Percentiles rank a stretch among this genome's conserved stretches.
Conservation (phyloP, 2,888 invertebrate species). For the Agrypnus murinus region DNA sequence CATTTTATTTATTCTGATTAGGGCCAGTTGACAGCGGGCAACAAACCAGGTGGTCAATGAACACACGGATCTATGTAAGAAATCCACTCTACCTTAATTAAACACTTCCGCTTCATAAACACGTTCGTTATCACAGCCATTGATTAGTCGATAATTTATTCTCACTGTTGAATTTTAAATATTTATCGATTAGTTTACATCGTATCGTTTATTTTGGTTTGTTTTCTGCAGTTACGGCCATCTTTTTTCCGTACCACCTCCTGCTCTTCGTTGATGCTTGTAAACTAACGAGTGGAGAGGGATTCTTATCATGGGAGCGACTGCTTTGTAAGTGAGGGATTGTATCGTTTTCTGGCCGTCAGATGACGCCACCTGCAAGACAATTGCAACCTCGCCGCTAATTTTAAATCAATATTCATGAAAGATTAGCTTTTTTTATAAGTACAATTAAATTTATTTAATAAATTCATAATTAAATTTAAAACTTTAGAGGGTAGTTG, state of each 20-base stretch:
- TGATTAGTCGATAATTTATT: constrained; percentile 28
- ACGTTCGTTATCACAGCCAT: constrained; percentile 46
- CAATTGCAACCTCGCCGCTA: too few species aligned
- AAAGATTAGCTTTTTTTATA: too few species aligned
- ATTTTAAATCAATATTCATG: too few species aligned
- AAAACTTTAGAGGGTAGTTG: too few species aligned
- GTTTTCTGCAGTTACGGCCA: constrained; percentile 54
- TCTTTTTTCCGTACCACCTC: constrained; percentile 55
- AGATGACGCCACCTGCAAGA: too few species aligned
- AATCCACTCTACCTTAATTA: constrained; percentile 25
- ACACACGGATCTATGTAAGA: constrained; percentile 51
- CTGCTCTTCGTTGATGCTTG: constrained; percentile 36
- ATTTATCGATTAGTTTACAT: constrained; percentile 30
- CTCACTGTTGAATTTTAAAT: constrained; percentile 17
- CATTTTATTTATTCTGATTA: constrained; percentile 65
- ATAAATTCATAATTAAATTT: too few species aligned
- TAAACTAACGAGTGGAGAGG: constrained; percentile 32
- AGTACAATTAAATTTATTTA: too few species aligned
- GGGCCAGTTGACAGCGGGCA: constrained; percentile 63
- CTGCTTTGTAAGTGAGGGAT: too few species aligned
- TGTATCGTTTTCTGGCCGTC: too few species aligned
- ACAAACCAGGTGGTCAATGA: constrained; percentile 69
- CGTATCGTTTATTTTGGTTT: constrained; percentile 48
- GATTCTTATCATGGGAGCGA: constrained; percentile 32
- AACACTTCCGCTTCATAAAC: constrained; percentile 38